Evolutionary conservation across 2,113 vertebrate species (phyloP).

Genomic region (Xiphophorus couchianus): DNA sequence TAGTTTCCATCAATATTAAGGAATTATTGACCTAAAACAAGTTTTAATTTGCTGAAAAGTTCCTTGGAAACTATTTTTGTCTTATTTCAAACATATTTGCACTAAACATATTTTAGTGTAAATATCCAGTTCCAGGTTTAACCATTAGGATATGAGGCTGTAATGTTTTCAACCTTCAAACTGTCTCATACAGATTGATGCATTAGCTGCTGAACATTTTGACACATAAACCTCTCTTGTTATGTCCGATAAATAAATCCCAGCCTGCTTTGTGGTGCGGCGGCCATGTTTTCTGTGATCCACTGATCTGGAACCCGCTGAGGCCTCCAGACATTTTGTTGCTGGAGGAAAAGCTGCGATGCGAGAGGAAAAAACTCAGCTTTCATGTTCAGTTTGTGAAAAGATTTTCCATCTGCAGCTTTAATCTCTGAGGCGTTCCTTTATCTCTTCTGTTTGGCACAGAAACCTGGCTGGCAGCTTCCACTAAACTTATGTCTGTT

Average conservation of each 20-base stretch:
- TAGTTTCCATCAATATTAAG: no score
- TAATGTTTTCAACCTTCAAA: neutral
- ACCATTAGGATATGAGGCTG: neutral
- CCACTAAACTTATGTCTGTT: neutral
- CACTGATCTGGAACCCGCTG: slow-evolving; percentile 35
- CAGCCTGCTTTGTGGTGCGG: neutral
- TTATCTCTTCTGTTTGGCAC: neutral
- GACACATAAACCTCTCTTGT: slow-evolving; percentile 4
- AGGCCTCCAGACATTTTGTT: slow-evolving; percentile 39
- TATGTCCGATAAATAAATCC: neutral
- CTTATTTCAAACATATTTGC: no score
- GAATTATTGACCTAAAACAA: no score
- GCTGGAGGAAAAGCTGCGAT: slow-evolving; percentile 25
- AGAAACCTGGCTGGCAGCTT: neutral
- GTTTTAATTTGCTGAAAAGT: no score
- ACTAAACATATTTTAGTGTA: no score
- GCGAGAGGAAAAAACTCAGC: slow-evolving; percentile 34
- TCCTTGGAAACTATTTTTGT: no score
- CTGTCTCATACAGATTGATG: slow-evolving; percentile 38
- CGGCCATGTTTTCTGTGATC: slow-evolving; percentile 16
- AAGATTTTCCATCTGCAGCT: neutral
- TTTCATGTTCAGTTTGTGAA: slow-evolving; percentile 11
- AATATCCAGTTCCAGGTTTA: no score
- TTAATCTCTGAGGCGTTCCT: slow-evolving; percentile 16
- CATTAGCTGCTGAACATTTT: slow-evolving; percentile 23